Evolutionary conservation across 2,888 invertebrate genomes (phyloP), one percentile per base, ranked within the genome.

Genomic region (Lysandra coridon): DNA sequence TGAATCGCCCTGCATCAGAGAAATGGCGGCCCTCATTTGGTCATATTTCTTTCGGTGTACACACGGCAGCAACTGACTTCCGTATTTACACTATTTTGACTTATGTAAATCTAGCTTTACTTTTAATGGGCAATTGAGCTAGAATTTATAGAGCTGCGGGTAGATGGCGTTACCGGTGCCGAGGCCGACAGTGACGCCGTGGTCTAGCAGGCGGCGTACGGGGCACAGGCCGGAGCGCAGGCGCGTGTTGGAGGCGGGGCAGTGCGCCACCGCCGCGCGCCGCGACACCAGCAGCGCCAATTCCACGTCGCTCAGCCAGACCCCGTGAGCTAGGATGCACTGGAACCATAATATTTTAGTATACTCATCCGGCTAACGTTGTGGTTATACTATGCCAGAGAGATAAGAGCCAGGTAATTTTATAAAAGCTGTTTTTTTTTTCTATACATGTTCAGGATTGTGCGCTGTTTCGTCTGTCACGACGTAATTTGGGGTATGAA

Each of bases 211-310:
- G 79, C 95, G 95, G 80, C 95, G 93, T 0, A 98, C 96, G 85
- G 98, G 97, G 86, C 98, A 98, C 1, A 98, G 86, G 0, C 98
- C 98, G 17, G 98, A 98, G 84, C 95, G 95, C 64, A 99, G 92
- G 83, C 96, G 96, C 0, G 96, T 96, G 89, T 98, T 98, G 1
- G 98, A 98, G 60, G 97, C 96, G 0, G 98, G 98, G 87, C 98
- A 99, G 88, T 98, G 98, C 0, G 98, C 96, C 7, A 99, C 90
- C 0, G 97, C 95, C 1, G 96, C 95, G 0, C 96, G 96, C 79
- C 95, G 95, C 40, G 93, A 83, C 33, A 94, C 94, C 30, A 98
- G 87, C 7, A 97, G 85, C 14, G 89, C 84, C 30, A 98, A 92
- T 90, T 98, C 98, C 2, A 94, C 94, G 64, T 97, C 96, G 10